These are phyloP conservation scores for Otolemur garnettii DNA, from an alignment of 2,113 vertebrate genomes.

Conservation along the genomic window DNA sequence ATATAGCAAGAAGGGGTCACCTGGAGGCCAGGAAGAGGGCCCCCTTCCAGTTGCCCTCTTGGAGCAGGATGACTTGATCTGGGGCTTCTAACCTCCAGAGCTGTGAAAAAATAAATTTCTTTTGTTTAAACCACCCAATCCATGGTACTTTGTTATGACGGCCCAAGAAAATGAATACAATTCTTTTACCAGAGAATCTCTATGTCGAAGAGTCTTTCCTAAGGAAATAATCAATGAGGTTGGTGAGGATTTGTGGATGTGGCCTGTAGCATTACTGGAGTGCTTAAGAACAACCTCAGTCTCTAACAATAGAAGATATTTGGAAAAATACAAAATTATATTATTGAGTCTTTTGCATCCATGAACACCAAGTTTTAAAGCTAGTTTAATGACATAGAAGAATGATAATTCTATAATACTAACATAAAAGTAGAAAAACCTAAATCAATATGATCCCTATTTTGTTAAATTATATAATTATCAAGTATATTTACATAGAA, in stretches of 20 bases:
- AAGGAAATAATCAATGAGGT: not conserved
- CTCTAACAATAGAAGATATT: not conserved
- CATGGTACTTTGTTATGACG: not conserved
- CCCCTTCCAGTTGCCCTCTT: no score
- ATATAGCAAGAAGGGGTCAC: not conserved
- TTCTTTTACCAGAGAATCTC: not conserved
- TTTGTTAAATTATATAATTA: slow-evolving; percentile 15
- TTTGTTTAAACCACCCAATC: not conserved
- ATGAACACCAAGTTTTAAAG: not conserved
- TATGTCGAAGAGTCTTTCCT: not conserved
- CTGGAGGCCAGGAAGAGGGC: not conserved
- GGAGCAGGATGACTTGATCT: not conserved
- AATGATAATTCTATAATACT: slow-evolving; percentile 10
- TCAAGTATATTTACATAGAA: not conserved
- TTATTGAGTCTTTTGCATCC: not conserved
- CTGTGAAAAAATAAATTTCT: not conserved
- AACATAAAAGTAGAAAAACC: slow-evolving; percentile 36
- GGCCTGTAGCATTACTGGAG: not conserved
- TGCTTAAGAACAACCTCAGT: not conserved
- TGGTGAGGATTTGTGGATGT: not conserved
- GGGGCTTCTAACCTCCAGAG: not conserved
- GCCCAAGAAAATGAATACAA: not conserved
- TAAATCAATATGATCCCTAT: not conserved
- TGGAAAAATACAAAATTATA: not conserved
- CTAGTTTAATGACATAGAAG: not conserved